Conservation (phyloP, 2,797 vertebrate genomes). For the Tokudaia tokunoshimensis region DNA sequence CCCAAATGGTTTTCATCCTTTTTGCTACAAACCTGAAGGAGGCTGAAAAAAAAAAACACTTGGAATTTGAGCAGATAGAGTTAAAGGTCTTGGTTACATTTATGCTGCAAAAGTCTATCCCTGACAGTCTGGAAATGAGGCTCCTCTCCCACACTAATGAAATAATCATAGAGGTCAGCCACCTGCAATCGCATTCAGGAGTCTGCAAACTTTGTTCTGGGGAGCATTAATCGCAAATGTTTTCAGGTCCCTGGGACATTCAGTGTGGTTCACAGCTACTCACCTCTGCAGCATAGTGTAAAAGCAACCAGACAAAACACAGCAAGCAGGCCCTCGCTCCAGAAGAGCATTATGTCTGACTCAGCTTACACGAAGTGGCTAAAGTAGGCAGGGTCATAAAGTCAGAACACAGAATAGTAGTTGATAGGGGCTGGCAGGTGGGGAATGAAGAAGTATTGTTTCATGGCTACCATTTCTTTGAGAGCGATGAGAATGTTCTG, state of each 20-base stretch:
- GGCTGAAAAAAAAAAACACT: constrained; percentile 18
- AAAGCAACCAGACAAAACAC: background rate
- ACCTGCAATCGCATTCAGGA: background rate
- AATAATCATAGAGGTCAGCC: constrained; percentile 60
- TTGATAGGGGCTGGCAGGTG: background rate
- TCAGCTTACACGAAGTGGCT: background rate
- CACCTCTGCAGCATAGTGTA: background rate
- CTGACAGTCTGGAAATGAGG: background rate
- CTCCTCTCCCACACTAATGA: constrained; percentile 50
- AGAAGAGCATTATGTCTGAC: background rate
- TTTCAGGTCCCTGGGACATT: background rate
- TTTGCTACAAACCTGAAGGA: background rate
- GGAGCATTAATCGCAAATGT: background rate
- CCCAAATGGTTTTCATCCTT: background rate
- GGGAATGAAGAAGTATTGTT: background rate
- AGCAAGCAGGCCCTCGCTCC: background rate
- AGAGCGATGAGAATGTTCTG: constrained; percentile 1
- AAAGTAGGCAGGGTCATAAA: constrained; percentile 31
- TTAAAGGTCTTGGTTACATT: constrained; percentile 30
- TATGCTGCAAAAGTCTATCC: background rate
- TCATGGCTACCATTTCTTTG: background rate
- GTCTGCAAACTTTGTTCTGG: constrained; percentile 9
- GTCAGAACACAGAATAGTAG: background rate
- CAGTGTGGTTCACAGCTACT: background rate
- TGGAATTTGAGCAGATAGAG: constrained; percentile 33